Conservation (phyloP, 2,113 vertebrate species). For the Mobula hypostoma region DNA sequence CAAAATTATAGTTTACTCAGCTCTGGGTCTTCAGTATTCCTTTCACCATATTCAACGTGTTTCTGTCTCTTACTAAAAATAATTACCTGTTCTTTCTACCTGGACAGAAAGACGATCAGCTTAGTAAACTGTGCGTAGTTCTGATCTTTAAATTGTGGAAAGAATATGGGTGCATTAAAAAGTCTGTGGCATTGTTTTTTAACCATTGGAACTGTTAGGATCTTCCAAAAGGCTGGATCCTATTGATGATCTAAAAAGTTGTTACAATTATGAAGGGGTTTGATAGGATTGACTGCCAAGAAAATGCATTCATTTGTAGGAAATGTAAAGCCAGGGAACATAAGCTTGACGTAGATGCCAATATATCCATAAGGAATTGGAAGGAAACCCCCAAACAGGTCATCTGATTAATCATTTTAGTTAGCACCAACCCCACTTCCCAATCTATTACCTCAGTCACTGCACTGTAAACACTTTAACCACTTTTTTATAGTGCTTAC, state of each 20-base stretch:
- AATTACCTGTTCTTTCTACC: neutral
- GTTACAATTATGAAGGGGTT: neutral
- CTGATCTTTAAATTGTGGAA: neutral
- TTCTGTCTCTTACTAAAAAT: neutral
- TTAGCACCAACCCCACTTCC: no score
- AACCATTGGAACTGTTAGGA: neutral
- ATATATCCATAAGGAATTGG: neutral
- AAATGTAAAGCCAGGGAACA: neutral
- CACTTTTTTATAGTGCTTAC: no score
- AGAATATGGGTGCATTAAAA: neutral
- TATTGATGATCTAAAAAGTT: neutral
- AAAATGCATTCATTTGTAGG: neutral
- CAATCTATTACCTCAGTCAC: no score
- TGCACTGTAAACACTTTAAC: no score
- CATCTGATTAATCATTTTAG: no score
- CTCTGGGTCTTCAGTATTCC: neutral
- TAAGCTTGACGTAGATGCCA: neutral
- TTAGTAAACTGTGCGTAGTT: neutral
- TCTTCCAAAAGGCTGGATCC: neutral
- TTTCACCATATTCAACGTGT: neutral
- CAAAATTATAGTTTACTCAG: conserved; percentile 16
- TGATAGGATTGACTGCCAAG: neutral
- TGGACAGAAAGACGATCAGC: neutral
- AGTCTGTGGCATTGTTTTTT: neutral
- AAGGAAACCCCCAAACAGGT: neutral